Conservation (phyloP, 2,888 invertebrate genomes). For the Callinectes sapidus region DNA sequence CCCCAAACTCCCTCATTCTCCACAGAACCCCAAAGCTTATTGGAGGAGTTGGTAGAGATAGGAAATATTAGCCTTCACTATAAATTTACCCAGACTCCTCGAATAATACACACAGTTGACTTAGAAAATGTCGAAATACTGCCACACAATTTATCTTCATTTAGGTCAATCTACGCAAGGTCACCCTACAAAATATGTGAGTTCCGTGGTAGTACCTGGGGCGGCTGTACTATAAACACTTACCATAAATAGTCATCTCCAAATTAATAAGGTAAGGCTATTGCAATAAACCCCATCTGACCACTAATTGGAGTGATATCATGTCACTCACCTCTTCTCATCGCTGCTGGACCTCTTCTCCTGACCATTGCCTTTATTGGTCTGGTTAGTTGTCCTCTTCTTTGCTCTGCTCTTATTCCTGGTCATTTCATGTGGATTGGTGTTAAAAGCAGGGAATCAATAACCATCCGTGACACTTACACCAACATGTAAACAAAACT, state of each 20-base stretch:
- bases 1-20: too few species aligned
- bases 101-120: too few species aligned
- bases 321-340: not conserved
- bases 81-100: too few species aligned
- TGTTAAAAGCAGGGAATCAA: constrained; percentile 15
- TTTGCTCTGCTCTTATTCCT: not conserved
- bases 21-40: too few species aligned
- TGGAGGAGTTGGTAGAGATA: too few species aligned
- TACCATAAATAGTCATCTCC: not conserved
- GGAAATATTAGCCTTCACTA: too few species aligned
- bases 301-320: not conserved
- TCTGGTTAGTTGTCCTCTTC: not conserved
- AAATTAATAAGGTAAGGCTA: not conserved
- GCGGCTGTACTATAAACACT: too few species aligned
- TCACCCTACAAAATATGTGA: too few species aligned
- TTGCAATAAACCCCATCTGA: not conserved
- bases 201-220: too few species aligned
- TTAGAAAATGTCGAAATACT: too few species aligned
- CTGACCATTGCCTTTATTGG: not conserved
- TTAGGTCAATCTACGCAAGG: too few species aligned
- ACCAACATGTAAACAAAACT: constrained; percentile 36
- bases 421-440: not conserved
- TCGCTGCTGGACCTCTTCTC: not conserved
- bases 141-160: too few species aligned
- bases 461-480: not conserved